Evolutionary conservation across 2,113 vertebrate species (phyloP), one percentile per base, ranked within the genome.

Genomic region (Psephotus haematonotus): DNA sequence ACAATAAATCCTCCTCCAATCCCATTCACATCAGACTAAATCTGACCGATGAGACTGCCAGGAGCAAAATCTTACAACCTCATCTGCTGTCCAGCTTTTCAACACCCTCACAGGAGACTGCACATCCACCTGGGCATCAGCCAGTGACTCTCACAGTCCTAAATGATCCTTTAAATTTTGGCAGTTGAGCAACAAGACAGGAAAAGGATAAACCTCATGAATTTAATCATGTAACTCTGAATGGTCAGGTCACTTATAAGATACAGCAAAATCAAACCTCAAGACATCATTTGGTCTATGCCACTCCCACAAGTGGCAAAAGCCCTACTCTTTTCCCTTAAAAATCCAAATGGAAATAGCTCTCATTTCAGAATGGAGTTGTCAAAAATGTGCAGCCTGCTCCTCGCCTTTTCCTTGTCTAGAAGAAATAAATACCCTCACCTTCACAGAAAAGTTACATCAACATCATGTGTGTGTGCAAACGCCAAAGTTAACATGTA

Each of bases 1-100:
- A 76, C 31, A 90, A 72, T 71, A 96, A 94, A 95, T 78, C 46
- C 43, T 94, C 35, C 50, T 90, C 53, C 68, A 90, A 52, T 60
- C 10, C 50, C 55, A 55, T 78, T 95, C 46, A 83, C 31, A 67
- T 88, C 68, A 78, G 60, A 47, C 55, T 74, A 67, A 76, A 44
- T 68, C 27, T 82, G 33, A 87, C 13, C 0, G 0, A 68, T 57
- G 67, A 65, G 18, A 81, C 3, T 95, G 88, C 43, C 90, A 92
- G 63, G 4, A 90, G 33, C 63, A 83, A 7, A 63, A 75, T 27
- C 25, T 78, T 55, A 81, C 10, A 88, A 90, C 27, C 6, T 93
- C 43, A 84, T 78, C 10, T 78, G 17, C 72, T 84, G 69, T 50
- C 72, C 68, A 90, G 55, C 60, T 90, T 86, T 84, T 93, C 90